phyloP scores from a whole-genome alignment of 2,113 vertebrate genomes.

The Mungos mungo region DNA sequence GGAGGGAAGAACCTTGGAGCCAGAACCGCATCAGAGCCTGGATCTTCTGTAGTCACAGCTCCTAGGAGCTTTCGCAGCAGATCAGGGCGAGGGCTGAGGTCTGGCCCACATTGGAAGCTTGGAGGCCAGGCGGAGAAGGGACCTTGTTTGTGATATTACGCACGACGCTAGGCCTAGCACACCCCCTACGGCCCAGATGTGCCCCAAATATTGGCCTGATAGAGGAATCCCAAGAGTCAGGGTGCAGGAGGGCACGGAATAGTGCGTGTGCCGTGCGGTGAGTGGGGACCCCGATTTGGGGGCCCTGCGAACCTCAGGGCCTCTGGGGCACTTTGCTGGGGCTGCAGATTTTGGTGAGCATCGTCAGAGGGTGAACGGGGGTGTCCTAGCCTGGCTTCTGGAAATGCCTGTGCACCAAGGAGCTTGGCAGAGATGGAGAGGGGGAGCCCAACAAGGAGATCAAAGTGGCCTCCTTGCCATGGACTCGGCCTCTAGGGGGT shows the following conservation, averaged over 20 bases:
- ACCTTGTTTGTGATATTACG: not conserved
- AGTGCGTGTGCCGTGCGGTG: not conserved
- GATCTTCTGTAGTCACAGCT: not conserved
- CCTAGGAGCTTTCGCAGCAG: accelerated
- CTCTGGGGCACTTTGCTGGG: not conserved
- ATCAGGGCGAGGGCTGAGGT: not conserved
- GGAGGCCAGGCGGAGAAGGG: not conserved
- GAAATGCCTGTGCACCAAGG: not conserved
- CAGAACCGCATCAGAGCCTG: not conserved
- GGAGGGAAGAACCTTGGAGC: not conserved
- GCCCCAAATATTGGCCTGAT: not conserved
- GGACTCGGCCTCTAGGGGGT: not conserved
- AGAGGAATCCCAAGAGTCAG: not conserved
- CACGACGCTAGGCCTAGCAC: accelerated
- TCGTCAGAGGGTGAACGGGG: not conserved
- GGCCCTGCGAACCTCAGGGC: not conserved
- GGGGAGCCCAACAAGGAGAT: not conserved
- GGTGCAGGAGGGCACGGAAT: not conserved
- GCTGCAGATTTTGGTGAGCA: not conserved
- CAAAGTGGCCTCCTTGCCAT: not conserved
- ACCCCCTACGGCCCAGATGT: not conserved
- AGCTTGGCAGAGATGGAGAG: not conserved
- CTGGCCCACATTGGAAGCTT: not conserved
- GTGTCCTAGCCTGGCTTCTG: not conserved
- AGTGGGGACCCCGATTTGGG: not conserved